Evolutionary conservation across 2,113 vertebrate species (phyloP).

Genomic region (Callaeas wilsoni): DNA sequence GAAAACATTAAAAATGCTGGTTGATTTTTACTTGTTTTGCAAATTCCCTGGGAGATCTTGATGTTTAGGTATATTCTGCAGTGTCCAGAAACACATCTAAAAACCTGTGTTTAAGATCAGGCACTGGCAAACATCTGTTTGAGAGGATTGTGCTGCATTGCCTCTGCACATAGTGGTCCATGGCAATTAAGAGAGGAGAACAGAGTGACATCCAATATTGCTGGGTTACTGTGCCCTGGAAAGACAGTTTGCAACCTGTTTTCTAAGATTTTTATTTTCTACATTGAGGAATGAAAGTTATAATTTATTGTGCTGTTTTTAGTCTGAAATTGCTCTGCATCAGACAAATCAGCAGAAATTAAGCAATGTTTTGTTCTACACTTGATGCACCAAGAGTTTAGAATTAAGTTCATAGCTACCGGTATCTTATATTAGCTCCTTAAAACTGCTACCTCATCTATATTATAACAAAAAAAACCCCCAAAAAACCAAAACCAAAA

Average conservation of each 20-base stretch:
- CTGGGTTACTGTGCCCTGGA: not conserved
- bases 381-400: not conserved
- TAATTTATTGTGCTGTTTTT: not conserved
- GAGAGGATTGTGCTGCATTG: not conserved
- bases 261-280: not conserved
- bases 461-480: no score
- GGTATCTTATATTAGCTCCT: not conserved
- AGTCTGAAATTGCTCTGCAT: not conserved
- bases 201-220: not conserved
- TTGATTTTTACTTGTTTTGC: not conserved
- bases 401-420: not conserved
- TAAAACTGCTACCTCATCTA: not conserved
- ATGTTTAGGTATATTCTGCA: not conserved
- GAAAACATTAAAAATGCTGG: not conserved
- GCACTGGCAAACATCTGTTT: not conserved
- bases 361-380: not conserved
- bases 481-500: no score
- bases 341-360: not conserved
- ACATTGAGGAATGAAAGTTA: not conserved
- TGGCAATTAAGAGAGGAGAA: not conserved
- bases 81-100: not conserved
- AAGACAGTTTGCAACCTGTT: not conserved
- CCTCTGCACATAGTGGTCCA: not conserved
- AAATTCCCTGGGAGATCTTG: not conserved
- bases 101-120: not conserved